Base-by-base conservation (phyloP, 2,797 vertebrate species). In the Salmo trutta region DNA sequence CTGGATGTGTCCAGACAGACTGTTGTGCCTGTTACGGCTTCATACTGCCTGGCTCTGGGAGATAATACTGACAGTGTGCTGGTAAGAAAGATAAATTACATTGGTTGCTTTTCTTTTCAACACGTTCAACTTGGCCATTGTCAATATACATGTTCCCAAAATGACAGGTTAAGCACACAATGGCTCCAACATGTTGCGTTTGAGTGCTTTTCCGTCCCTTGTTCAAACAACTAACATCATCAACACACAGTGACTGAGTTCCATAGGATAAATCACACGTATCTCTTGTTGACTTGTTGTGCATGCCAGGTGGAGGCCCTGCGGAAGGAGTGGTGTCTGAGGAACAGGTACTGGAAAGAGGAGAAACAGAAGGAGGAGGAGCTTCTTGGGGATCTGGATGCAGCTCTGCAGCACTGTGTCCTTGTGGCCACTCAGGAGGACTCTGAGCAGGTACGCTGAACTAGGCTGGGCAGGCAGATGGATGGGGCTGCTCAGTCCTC, bases 341-440 rank as follows among this genome's bases (percentile, higher is more conserved):
- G 93, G 36, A 92, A 89, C 74, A 79, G 41, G 52, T 94, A 93
- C 87, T 96, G 96, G 96, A 81, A 82, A 3, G 80, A 85, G 82
- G 96, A 95, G 89, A 92, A 88, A n/a, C 86, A 90, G 73, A 92
- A 93, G 69, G 97, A 97, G 79, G 92, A 94, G 66, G 81, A 71
- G 74, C 85, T 97, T 36, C 86, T 94, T 1, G 88, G 90, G 51
- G 91, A 93, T 75, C 81, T 97, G 83, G 91, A 91, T 71, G 75
- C 81, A 15, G 80, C 93, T 16, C 75, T 93, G 51, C 88, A 72
- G 65, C 91, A 86, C 3, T 85, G 89, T 76, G 74, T 93, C 64
- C 82, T 87, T 14, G 76, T 66, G 52, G 67, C 86, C 54, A 77
- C 83, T 29, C 83, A 89, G 4, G 83, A 74, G 0, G 75, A 87